These are phyloP conservation scores for Proterorhinus semilunaris DNA, from an alignment of 2,113 vertebrate genomes.

Conservation along the genomic window DNA sequence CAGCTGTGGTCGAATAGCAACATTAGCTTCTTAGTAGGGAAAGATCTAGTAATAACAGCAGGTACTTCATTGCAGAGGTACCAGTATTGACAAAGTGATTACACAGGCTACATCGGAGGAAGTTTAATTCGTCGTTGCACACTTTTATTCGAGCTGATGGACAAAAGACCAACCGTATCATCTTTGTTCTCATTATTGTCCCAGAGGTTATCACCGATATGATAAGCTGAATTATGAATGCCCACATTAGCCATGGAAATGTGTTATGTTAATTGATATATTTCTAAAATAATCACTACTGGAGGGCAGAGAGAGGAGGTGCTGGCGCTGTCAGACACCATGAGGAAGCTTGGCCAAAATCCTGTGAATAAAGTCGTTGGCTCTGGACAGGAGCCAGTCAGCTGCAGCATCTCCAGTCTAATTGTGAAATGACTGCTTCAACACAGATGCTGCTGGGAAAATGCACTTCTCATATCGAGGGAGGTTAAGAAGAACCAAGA, in stretches of 20 bases:
- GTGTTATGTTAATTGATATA: conserved; percentile 42
- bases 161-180: conserved; percentile 8
- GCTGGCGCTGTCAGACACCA: conserved; percentile 4
- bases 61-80: conserved; percentile 21
- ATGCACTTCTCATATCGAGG: neutral
- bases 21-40: conserved; percentile 43
- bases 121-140: conserved; percentile 20
- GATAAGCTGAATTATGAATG: conserved; percentile 59
- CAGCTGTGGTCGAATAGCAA: conserved; percentile 30
- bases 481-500: neutral
- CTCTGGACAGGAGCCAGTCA: conserved; percentile 12
- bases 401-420: conserved; percentile 7
- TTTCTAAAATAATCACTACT: conserved; percentile 23
- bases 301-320: conserved; percentile 11
- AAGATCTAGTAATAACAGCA: conserved; percentile 7
- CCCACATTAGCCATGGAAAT: conserved; percentile 30
- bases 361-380: conserved; percentile 2
- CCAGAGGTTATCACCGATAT: conserved; percentile 30
- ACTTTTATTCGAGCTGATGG: conserved; percentile 32
- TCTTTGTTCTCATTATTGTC: conserved; percentile 27
- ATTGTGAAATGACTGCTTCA: conserved; percentile 16
- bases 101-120: conserved; percentile 9
- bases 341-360: conserved; percentile 5
- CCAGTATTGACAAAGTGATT: conserved; percentile 42
- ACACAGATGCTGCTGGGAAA: neutral